Percentiles rank a stretch among this genome's conserved stretches.
phyloP scores from a whole-genome alignment of 2,888 invertebrate genomes.

The Augochlorella aurata region DNA sequence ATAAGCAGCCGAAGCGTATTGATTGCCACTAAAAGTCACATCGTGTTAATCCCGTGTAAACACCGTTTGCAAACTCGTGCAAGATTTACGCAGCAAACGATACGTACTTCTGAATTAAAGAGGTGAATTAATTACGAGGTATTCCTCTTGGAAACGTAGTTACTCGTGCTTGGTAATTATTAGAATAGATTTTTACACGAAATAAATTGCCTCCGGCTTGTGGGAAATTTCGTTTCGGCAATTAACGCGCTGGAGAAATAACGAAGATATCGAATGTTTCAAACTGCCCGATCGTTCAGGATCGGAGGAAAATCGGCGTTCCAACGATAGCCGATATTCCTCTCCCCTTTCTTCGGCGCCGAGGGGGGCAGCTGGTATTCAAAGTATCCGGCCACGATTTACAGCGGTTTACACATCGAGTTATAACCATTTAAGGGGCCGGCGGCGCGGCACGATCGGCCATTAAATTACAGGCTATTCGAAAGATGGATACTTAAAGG shows the following conservation, averaged over 20 bases:
- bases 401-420: conserved; percentile 45
- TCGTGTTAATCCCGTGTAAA: background rate
- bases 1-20: background rate
- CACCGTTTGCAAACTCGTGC: background rate
- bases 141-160: no score
- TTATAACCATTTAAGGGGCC: conserved; percentile 52
- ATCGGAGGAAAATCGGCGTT: background rate
- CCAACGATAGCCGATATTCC: conserved; percentile 5
- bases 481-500: conserved; percentile 51
- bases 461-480: conserved; percentile 49
- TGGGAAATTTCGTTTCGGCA: no score
- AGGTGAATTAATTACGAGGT: no score
- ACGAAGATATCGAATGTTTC: no score
- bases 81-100: no score
- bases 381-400: conserved; percentile 45
- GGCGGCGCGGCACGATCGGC: conserved; percentile 33
- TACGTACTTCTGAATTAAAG: no score
- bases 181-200: no score
- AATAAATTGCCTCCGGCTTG: no score
- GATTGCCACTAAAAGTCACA: background rate
- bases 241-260: no score
- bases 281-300: background rate
- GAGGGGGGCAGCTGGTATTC: conserved; percentile 21
- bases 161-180: no score
- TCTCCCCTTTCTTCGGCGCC: conserved; percentile 12